These are phyloP conservation scores for Thymelicus sylvestris DNA, from an alignment of 2,888 invertebrate genomes.

Conservation along the genomic window DNA sequence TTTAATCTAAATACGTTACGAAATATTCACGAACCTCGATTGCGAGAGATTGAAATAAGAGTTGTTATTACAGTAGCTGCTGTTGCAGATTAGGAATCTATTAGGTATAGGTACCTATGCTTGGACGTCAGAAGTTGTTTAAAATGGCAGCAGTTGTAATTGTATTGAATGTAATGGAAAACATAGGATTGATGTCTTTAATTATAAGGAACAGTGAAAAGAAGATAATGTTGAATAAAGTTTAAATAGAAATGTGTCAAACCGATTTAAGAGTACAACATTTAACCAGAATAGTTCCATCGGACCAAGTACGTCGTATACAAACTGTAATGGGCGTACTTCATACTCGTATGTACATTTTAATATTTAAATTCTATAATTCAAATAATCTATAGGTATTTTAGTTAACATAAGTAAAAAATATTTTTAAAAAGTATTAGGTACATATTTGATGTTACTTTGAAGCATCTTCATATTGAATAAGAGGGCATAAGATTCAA, in stretches of 20 bases:
- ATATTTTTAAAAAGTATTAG: background rate
- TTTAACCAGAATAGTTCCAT: no score
- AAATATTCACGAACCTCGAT: conserved; percentile 10
- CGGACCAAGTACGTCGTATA: no score
- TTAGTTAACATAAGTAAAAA: no score
- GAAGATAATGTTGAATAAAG: no score
- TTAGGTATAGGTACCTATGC: conserved; percentile 10
- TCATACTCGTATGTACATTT: no score
- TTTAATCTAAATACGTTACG: conserved; percentile 18
- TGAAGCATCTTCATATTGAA: background rate
- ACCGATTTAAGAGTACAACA: no score
- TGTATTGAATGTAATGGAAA: background rate
- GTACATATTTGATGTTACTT: background rate
- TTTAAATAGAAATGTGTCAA: no score
- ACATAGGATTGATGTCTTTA: background rate
- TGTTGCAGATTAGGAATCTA: conserved; percentile 7
- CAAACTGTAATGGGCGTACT: no score
- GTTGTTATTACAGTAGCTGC: conserved; percentile 16
- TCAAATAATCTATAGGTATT: no score
- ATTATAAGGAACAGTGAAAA: no score
- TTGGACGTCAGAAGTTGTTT: conserved; percentile 12
- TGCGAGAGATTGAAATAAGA: conserved; percentile 27
- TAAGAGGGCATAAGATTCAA: background rate
- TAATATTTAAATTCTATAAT: no score
- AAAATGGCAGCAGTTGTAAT: background rate